Base-by-base conservation (phyloP, 2,113 vertebrate genomes). In the Tauraco erythrolophus region DNA sequence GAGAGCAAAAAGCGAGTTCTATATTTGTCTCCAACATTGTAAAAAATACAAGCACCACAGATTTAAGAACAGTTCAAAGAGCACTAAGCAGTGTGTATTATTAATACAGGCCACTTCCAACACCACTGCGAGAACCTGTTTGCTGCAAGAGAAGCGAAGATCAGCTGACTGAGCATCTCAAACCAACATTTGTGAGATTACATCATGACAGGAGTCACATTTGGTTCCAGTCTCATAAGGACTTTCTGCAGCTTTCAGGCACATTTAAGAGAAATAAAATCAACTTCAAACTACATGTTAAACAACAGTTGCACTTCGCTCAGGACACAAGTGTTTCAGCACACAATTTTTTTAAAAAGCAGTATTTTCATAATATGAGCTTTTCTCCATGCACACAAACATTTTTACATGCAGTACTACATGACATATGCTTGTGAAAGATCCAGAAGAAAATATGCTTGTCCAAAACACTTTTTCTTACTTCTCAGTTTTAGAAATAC, bases 381-480 rank as follows among this genome's bases (percentile, higher is more conserved):
- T 94, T 94, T 95, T 95, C 89, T 94, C 89, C 94, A 97, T 96
- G 97, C 96, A 97, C 93, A 97, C 91, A 95, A 89, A 97, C 77
- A 94, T 75, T 94, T 88, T 95, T 94, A 97, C 91, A 96, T 97
- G 95, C 93, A 96, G 68, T 91, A 91, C 93, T 51, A 91, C 84
- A 83, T 62, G 77, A 95, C 92, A 96, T 60, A 84, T 7, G 86
- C 88, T 95, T 61, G 43, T 83, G 43, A 92, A 48, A 86, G 71
- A 89, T 39, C 35, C 50, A 58, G 37, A 41, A 54, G 76, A 62
- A 91, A 93, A 76, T 62, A 77, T 10, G 46, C 62, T 97, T 88
- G 64, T 70, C 75, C 92, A 80, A 78, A 93, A 97, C 66, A 92
- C 74, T 94, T 78, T 33, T 70, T 92, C 91, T 95, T 87, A 48